Conservation (phyloP, 2,888 invertebrate species). For the Neria commutata region DNA sequence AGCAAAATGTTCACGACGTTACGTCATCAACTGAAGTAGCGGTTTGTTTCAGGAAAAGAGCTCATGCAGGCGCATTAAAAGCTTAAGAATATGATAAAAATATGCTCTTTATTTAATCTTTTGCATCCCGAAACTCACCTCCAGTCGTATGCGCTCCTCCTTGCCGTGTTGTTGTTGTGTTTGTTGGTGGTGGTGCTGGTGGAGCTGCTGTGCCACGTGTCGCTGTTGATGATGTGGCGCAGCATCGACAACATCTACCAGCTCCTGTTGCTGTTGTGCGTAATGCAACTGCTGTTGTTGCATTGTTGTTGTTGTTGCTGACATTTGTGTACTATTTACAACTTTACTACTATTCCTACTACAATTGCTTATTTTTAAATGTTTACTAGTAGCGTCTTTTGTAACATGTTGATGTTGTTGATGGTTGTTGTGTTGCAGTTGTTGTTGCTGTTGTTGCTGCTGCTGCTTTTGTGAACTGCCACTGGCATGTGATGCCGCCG, state of each 20-base stretch:
- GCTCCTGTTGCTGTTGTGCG: slow-evolving; percentile 20
- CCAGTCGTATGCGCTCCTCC: slow-evolving; percentile 58
- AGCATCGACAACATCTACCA: slow-evolving; percentile 41
- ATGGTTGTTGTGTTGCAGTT: slow-evolving; percentile 36
- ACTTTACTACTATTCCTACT: slow-evolving; percentile 35
- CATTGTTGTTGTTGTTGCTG: slow-evolving; percentile 10
- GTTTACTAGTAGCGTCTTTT: slow-evolving; percentile 42
- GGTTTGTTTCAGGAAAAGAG: background rate
- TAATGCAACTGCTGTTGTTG: slow-evolving; percentile 19
- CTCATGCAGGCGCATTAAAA: too few relatives aligned
- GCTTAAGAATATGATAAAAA: too few relatives aligned
- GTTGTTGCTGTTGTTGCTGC: slow-evolving; percentile 29
- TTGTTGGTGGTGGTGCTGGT: slow-evolving; percentile 29
- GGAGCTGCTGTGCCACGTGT: slow-evolving; percentile 32
- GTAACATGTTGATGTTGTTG: slow-evolving; percentile 38
- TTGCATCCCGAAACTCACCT: slow-evolving; percentile 50
- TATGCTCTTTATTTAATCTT: too few relatives aligned
- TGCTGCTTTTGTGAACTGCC: slow-evolving; percentile 37
- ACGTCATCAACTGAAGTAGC: background rate
- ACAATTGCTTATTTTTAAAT: slow-evolving; percentile 44
- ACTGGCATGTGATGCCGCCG: slow-evolving; percentile 26
- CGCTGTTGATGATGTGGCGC: slow-evolving; percentile 22
- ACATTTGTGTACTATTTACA: slow-evolving; percentile 20
- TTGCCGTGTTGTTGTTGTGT: slow-evolving; percentile 39
- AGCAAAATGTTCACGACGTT: too few relatives aligned